Evolutionary conservation across 64 coral and sea anemone genomes (phyloP), one percentile per base, ranked within the genome.

Genomic region (Dendrophyllia cribrosa): DNA sequence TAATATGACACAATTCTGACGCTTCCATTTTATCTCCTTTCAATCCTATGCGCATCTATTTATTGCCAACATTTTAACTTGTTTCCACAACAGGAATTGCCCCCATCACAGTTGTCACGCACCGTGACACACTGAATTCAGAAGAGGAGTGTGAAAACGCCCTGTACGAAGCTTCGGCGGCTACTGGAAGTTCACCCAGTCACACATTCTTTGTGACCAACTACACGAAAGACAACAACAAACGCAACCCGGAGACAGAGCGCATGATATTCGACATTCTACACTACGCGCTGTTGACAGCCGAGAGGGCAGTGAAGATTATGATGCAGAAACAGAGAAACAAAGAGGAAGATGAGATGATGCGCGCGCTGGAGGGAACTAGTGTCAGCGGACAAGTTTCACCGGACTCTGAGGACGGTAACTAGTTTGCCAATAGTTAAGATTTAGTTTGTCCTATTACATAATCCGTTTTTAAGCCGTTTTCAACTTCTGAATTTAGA

Each of bases 171-270:
- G 93, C 93, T 17, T 91, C 93, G 9, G 93, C 93, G 3, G 93
- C 93, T 45, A 95, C 93, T 16, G 92, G 92, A 9, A 94, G 92
- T 16, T 94, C 92, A 62, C 93, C 51, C 43, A 91, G 50, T 73
- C 88, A 95, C 66, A 95, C 93, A 1, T 95, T 95, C 93, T 91
- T 87, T 58, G 69, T 95, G 13, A 71, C 88, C 23, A 95, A 95
- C 88, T 95, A 95, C 82, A 79, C 72, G n/a, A 61, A 80, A 24
- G 82, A 80, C 6, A 95, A 61, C 66, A 81, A 19, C 0, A 34
- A 63, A 12, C 81, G 86, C 12, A 63, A 95, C 53, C 72, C 91
- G 4, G 47, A 74, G 3, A 95, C 88, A 65, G 93, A 95, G 51
- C 88, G 52, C 75, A 48, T 91, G 72, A 77, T 86, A 5, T 95